Evolutionary conservation across 2,113 vertebrate species (phyloP).

Genomic region (Tetraodon nigroviridis): DNA sequence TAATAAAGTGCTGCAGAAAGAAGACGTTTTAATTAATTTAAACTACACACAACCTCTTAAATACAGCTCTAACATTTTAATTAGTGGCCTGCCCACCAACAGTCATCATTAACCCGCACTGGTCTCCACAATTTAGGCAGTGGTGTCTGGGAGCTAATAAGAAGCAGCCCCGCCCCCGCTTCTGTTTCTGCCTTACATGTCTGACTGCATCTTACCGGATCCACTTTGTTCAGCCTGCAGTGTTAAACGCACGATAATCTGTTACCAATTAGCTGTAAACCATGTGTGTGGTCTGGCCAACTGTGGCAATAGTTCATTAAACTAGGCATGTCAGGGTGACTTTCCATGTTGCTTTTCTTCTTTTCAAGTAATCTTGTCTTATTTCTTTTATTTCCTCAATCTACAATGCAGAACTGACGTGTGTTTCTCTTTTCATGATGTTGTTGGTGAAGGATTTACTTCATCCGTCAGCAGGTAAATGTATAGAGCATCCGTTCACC

Average conservation of each 20-base stretch:
- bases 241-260: constrained; percentile 49
- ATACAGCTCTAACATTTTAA: constrained; percentile 39
- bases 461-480: no score
- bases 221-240: constrained; percentile 32
- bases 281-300: constrained; percentile 19
- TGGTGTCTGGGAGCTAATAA: constrained; percentile 22
- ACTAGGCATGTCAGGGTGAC: constrained; percentile 4
- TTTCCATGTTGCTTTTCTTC: no score
- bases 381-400: not conserved
- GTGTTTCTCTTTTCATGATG: no score
- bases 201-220: constrained; percentile 6
- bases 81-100: constrained; percentile 44
- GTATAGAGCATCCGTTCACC: not conserved
- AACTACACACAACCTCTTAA: constrained; percentile 36
- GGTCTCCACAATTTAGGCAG: constrained; percentile 26
- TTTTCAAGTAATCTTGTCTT: no score
- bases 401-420: no score
- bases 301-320: constrained; percentile 17
- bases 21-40: constrained; percentile 35
- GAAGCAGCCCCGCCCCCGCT: constrained; percentile 17
- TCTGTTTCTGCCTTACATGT: constrained; percentile 11
- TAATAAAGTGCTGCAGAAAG: constrained; percentile 35
- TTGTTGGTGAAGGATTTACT: no score
- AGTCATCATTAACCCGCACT: constrained; percentile 30
- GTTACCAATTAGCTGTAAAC: constrained; percentile 59